phyloP scores from a whole-genome alignment of 2,797 vertebrate species.

The Syndactyla subalaris region DNA sequence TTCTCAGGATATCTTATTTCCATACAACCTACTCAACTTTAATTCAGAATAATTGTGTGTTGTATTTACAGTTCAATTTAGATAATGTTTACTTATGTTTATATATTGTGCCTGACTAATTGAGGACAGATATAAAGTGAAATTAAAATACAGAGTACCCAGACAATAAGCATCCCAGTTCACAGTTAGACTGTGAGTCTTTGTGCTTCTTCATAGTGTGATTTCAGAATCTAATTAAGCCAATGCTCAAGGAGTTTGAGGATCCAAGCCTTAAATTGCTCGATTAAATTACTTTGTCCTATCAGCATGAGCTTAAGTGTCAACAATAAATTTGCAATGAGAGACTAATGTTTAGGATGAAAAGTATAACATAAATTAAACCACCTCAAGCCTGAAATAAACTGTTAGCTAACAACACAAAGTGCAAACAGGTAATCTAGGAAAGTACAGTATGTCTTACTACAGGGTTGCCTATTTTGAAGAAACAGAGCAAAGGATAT shows the following conservation, averaged over 20 bases:
- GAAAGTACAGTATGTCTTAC: background rate
- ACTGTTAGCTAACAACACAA: background rate
- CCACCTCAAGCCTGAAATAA: background rate
- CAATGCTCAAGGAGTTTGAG: slow-evolving; percentile 8
- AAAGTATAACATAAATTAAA: background rate
- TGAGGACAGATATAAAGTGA: background rate
- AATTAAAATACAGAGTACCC: background rate
- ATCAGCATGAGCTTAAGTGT: background rate
- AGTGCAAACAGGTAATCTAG: background rate
- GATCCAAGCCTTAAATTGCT: background rate
- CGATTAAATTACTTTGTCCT: background rate
- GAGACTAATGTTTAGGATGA: slow-evolving; percentile 28
- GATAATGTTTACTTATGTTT: slow-evolving; percentile 4
- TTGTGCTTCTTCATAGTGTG: slow-evolving; percentile 18
- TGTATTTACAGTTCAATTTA: slow-evolving; percentile 15
- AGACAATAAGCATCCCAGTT: slow-evolving; percentile 19
- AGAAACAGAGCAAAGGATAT: background rate
- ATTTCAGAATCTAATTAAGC: slow-evolving; percentile 43
- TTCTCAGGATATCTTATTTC: background rate
- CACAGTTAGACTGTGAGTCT: background rate
- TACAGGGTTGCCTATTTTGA: background rate
- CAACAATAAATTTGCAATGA: slow-evolving; percentile 5
- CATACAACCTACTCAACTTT: background rate
- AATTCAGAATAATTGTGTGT: background rate
- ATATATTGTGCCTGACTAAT: background rate